These are phyloP conservation scores for Chionoecetes opilio DNA, from an alignment of 1,140 invertebrate genomes.

Conservation along the genomic window DNA sequence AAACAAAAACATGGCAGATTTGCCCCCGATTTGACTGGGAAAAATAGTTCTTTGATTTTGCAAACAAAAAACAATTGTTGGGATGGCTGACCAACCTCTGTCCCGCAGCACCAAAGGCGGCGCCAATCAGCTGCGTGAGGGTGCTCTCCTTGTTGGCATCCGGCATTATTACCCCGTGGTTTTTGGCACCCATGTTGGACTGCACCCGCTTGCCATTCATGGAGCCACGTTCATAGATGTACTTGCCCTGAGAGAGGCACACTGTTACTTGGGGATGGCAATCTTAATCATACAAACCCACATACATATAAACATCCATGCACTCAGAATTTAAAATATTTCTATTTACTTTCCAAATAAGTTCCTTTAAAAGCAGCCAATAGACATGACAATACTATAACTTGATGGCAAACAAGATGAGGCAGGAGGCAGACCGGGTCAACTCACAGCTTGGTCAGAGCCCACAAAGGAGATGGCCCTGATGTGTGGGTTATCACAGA, in stretches of 20 bases:
- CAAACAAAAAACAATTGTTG: not conserved
- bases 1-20: conserved; percentile 23
- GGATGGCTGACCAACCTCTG: conserved; percentile 72
- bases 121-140: conserved; percentile 96
- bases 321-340: no score
- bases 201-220: conserved; percentile 97
- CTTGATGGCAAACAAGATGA: not conserved
- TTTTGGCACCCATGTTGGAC: conserved; percentile 99
- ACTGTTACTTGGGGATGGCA: not conserved
- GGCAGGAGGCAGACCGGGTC: conserved; percentile 24
- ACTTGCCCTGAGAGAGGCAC: conserved; percentile 94
- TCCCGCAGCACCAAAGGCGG: conserved; percentile 96
- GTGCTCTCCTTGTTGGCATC: conserved; percentile 99
- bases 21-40: no score
- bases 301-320: not conserved
- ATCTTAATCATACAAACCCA: not conserved
- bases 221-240: conserved; percentile 97
- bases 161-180: conserved; percentile 98
- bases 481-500: conserved; percentile 98
- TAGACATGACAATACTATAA: not conserved
- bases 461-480: conserved; percentile 99
- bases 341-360: no score
- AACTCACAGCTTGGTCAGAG: conserved; percentile 94
- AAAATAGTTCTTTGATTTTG: not conserved
- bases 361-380: no score